Base-by-base conservation (phyloP, 1,140 invertebrate species). In the Hermatobates lingyangjiaoensis region DNA sequence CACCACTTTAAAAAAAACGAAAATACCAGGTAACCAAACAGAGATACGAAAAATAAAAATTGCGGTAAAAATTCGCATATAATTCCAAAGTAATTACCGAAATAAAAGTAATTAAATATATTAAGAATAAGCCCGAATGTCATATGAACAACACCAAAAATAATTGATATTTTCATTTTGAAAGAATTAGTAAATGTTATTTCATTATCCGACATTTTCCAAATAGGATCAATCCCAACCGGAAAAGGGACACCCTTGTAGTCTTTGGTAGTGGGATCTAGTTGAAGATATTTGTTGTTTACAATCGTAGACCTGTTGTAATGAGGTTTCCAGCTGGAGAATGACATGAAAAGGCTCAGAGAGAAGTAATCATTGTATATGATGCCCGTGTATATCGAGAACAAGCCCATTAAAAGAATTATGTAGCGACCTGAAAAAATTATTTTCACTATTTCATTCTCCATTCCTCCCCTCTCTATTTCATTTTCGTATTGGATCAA, bases 91-190 rank as follows among this genome's bases (percentile, higher is more conserved):
- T 75, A 73, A 58, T 77, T 77, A 56, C 77, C 76, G 71, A 90
- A 91, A 68, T 85, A 92, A 79, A 81, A 67, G 69, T 92, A 87
- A 70, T 98, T 98, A 42, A 84, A 73, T 26, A 94, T 75, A 59
- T 84, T 87, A 60, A 97, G 76, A 59, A 76, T 74, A 1, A 98
- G 81, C 50, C 94, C 94, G 67, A 98, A 97, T 45, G 91, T 76
- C 94, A 98, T 98, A 64, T 98, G 94, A 50, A 79, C 61, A 1
- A 98, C 88, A 45, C 94, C 94, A 59, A 96, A 79, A 57, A 97
- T 92, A 53, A 98, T 89, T 20, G 93, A 96, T 30, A 95, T 69
- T 65, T 98, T 98, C 95, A 98, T 98, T 73, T 98, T 98, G 68
- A 87, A 92, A 0, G 92, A 94, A 70, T 98, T 98, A 20, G 92